A percentile compares a stretch with the other conserved stretches of the same genome.
phyloP scores from a whole-genome alignment of 2,797 vertebrate genomes.

The Buceros bicornis region DNA sequence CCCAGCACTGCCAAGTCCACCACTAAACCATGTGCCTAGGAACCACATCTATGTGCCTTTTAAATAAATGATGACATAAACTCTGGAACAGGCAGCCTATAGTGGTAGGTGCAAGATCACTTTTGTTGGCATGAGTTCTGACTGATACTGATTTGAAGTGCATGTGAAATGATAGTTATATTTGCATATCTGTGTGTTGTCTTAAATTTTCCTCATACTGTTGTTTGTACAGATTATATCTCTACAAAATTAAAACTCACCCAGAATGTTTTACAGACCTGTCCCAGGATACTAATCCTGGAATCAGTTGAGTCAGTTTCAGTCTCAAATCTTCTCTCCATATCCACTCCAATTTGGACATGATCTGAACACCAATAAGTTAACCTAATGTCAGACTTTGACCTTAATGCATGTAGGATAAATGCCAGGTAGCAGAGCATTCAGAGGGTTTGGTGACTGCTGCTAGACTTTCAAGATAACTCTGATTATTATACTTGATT shows the following conservation, averaged over 20 bases:
- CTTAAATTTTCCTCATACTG: background rate
- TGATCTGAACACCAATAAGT: background rate
- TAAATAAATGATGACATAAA: background rate
- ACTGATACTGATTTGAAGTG: background rate
- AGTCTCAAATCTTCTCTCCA: background rate
- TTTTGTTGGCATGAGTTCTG: background rate
- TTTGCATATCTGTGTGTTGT: background rate
- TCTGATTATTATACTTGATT: constrained; percentile 62
- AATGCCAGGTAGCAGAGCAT: background rate
- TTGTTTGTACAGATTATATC: background rate
- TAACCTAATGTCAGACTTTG: background rate
- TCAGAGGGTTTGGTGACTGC: background rate
- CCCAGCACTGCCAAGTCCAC: background rate
- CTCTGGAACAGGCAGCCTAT: background rate
- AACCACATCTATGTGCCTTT: background rate
- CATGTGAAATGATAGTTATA: background rate
- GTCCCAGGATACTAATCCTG: background rate
- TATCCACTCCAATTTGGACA: background rate
- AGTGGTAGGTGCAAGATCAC: background rate
- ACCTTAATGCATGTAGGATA: background rate
- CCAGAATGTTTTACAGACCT: background rate
- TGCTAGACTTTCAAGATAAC: background rate
- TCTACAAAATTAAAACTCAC: background rate
- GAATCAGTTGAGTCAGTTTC: background rate
- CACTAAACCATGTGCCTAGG: background rate